These are phyloP conservation scores for Arenaria interpres DNA, from an alignment of 2,113 vertebrate genomes.

Conservation along the genomic window DNA sequence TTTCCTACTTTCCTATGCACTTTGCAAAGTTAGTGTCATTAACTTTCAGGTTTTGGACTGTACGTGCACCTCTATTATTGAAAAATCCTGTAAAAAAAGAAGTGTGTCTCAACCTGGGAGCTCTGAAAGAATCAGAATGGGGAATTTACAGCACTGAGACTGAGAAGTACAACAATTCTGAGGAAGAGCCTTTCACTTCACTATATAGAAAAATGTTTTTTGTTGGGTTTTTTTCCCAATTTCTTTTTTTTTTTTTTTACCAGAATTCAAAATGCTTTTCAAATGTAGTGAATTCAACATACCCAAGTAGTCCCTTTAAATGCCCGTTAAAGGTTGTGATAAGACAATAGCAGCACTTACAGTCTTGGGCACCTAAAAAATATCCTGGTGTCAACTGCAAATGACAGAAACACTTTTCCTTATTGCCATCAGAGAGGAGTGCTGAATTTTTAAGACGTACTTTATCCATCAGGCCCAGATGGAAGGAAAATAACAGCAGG, in stretches of 20 bases:
- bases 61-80: not conserved
- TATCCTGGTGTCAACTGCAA: not conserved
- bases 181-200: not conserved
- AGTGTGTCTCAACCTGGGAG: not conserved
- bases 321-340: not conserved
- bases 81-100: not conserved
- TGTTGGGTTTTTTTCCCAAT: rapidly evolving
- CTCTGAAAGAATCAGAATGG: not conserved
- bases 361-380: not conserved
- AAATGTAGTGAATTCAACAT: not conserved
- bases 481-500: not conserved
- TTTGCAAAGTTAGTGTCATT: not conserved
- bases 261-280: not conserved
- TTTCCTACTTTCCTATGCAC: not conserved
- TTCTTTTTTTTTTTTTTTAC: not conserved
- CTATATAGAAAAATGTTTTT: not conserved
- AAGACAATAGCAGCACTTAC: not conserved
- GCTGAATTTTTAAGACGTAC: not conserved
- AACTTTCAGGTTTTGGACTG: not conserved
- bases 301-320: not conserved
- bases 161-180: not conserved
- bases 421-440: not conserved
- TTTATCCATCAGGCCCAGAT: not conserved
- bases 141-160: not conserved
- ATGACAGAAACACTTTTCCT: not conserved